A percentile compares a stretch with the other conserved stretches of the same genome.
phyloP scores from a whole-genome alignment of 2,888 invertebrate genomes.

The Aproaerema taeniolella region DNA sequence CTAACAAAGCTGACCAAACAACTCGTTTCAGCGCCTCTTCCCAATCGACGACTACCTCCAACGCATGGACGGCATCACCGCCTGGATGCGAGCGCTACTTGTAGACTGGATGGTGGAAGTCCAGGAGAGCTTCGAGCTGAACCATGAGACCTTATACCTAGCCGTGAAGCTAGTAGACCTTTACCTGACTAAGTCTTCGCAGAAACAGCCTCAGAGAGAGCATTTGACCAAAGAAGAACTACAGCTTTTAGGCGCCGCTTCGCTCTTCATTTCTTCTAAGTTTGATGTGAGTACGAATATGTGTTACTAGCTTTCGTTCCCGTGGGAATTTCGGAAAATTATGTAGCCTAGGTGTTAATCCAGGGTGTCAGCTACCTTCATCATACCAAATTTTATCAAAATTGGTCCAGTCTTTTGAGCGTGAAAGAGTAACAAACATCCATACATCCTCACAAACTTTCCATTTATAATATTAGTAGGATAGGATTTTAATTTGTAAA shows the following conservation, averaged over 20 bases:
- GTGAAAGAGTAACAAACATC: no score
- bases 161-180: conserved; percentile 97
- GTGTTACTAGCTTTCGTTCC: no score
- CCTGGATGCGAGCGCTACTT: conserved; percentile 93
- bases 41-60: conserved; percentile 88
- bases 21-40: conserved; percentile 82
- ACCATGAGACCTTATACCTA: conserved; percentile 98
- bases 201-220: conserved; percentile 50
- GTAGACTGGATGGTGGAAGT: conserved; percentile 99
- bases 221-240: conserved; percentile 88
- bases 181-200: conserved; percentile 78
- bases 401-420: no score
- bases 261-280: conserved; percentile 96
- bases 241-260: conserved; percentile 94
- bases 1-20: no score
- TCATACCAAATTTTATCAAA: no score
- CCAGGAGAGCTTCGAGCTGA: conserved; percentile 97
- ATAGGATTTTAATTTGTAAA: no score
- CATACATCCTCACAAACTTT: no score
- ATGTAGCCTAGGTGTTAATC: no score
- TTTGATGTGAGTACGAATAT: conserved; percentile 95
- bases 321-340: no score
- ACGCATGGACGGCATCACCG: conserved; percentile 85
- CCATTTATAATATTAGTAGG: no score
- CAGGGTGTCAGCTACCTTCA: no score